Base-by-base conservation (phyloP, 2,797 vertebrate genomes). In the Gallirallus australis region DNA sequence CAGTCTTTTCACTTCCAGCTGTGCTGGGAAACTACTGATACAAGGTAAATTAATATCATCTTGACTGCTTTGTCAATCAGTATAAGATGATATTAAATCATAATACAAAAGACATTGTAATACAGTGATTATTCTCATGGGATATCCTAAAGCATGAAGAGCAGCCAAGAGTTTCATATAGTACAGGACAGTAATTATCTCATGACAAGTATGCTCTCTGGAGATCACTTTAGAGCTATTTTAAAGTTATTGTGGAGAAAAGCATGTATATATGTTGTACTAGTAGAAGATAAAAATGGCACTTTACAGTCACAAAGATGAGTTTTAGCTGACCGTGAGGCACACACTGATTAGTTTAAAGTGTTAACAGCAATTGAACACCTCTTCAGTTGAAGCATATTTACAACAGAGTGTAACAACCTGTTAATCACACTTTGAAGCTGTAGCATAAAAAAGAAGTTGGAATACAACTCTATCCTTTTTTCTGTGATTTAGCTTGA, bases 121-220 rank as follows among this genome's bases (percentile, higher is more conserved):
- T 30, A 21, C 52, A 63, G 35, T 95, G 88, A 96, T 94, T 87
- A 92, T 81, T 87, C 75, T 60, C 84, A 27, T 73, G 80, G 81
- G 86, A 66, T 86, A 77, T 39, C 47, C 77, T 89, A 82, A 91
- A 89, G 35, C 54, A 78, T 39, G 73, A 94, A 82, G 63, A 90
- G 59, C 79, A 96, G 86, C 50, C 72, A 64, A 71, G 81, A 92
- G 47, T 86, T 82, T 92, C 66, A 33, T 53, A 88, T 15, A 85
- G 28, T 30, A 81, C 68, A 94, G 93, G 52, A 70, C 68, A 79
- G 42, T 82, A 96, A 95, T 96, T 95, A 93, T 69, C 69, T 93
- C 50, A 31, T 89, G 83, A 85, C 72, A 93, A 88, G 16, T 6
- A 10, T 23, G 10, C 25, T 77, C 79, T n/a, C 78, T 53, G 54